These are phyloP conservation scores for Clarias magur DNA, from an alignment of 2,113 vertebrate genomes.

Conservation along the genomic window DNA sequence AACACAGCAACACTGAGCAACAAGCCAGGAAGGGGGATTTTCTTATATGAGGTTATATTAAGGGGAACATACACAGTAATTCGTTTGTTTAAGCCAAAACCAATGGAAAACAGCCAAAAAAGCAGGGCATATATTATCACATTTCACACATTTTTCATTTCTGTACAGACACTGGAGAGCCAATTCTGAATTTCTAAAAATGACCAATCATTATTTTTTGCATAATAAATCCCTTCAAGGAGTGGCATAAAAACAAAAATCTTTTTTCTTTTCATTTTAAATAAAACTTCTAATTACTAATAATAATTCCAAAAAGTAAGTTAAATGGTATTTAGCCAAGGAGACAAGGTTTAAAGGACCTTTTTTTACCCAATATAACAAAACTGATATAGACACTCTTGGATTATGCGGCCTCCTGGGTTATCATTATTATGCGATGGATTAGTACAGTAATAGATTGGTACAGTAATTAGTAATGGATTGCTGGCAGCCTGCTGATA, in stretches of 20 bases:
- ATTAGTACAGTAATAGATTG: slow-evolving; percentile 6
- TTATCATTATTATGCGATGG: neutral
- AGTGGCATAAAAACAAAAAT: neutral
- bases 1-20: too few species aligned
- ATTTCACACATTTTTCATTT: too few species aligned
- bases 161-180: too few species aligned
- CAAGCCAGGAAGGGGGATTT: too few species aligned
- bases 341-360: neutral
- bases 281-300: neutral
- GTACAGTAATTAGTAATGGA: neutral
- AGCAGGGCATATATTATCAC: too few species aligned
- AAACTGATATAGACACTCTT: neutral
- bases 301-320: neutral
- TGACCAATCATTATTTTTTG: too few species aligned
- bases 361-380: neutral
- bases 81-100: too few species aligned
- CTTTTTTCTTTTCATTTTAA: neutral
- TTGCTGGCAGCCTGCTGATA: neutral
- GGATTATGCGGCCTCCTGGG: neutral
- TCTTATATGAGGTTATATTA: too few species aligned
- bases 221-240: neutral
- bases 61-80: too few species aligned
- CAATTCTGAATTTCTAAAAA: too few species aligned
- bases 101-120: too few species aligned
- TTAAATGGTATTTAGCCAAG: neutral